Base-by-base conservation (phyloP, 53 echinoderm and acorn worm genomes). In the Apostichopus leukothele region DNA sequence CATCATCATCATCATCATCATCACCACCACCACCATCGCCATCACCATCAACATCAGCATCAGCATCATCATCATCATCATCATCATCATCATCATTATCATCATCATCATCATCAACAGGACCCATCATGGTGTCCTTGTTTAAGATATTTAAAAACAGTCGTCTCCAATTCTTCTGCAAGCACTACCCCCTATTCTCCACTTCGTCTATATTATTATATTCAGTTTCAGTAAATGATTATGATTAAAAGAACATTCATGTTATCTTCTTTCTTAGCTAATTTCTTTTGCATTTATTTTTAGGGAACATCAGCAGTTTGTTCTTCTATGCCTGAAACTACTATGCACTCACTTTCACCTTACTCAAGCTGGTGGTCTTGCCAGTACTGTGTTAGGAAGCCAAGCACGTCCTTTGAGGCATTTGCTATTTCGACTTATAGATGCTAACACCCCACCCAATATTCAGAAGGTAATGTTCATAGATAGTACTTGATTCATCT, bases 251-350 rank as follows among this genome's bases (percentile, higher is more conserved):
- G 39, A 39, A 39, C 39, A 39, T 39, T 39, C 39, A 39, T 39
- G 39, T 39, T 39, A 39, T 39, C 39, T 39, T 39, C 39, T 39
- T 39, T 39, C 39, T 39, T 0, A 22, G 75, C 9, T 12, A 75
- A 2, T 76, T 76, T 76, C 14, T 23, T 76, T 76, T 76, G 0
- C 5, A 76, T 8, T 76, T 67, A 25, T 59, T 94, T 78, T n/a
- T 88, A 97, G 97, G 89, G 94, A 97, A 86, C 97, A 97, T 75
- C 97, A 97, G 67, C 97, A 97, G 76, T 97, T 97, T 92, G 97
- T 95, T 6, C 71, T 97, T 25, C 89, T 97, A 5, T 97, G 95
- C 68, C 91, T 95, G 7, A 95, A 94, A 87, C 91, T 98, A 12
- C 91, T 98, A 6, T 98, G 98, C 83, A 98, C 98, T 26, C 98